These are phyloP conservation scores for Oreochromis grahami DNA, from an alignment of 2,797 vertebrate species.

Conservation along the genomic window DNA sequence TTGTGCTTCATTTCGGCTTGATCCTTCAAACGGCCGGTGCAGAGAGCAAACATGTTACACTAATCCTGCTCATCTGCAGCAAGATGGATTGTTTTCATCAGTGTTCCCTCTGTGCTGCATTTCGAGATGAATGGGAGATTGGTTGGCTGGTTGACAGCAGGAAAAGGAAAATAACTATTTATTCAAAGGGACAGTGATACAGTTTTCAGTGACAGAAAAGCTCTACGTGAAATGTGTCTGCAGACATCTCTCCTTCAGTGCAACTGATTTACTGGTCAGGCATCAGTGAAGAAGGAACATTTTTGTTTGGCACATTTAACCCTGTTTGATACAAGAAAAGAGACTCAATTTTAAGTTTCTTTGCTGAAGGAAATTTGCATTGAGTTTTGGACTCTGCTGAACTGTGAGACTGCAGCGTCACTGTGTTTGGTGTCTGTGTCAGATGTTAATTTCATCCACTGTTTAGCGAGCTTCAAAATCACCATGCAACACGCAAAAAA, in stretches of 20 bases:
- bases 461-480: too few species aligned
- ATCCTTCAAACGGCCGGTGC: background rate
- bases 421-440: background rate
- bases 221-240: background rate
- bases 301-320: background rate
- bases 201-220: background rate
- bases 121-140: background rate
- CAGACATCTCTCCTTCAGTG: background rate
- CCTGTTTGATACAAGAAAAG: background rate
- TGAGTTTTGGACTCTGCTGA: background rate
- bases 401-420: too few species aligned
- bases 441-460: too few species aligned
- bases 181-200: background rate
- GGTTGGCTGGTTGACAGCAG: background rate
- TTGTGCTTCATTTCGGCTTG: background rate
- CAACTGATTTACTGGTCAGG: background rate
- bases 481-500: too few species aligned
- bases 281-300: background rate
- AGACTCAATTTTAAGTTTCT: background rate
- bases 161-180: background rate
- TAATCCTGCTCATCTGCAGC: background rate
- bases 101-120: background rate
- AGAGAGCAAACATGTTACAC: background rate
- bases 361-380: background rate
- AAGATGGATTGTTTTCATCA: conserved; percentile 36